Evolutionary conservation across 2,113 vertebrate species (phyloP).

Genomic region (Neolamprologus devosi): DNA sequence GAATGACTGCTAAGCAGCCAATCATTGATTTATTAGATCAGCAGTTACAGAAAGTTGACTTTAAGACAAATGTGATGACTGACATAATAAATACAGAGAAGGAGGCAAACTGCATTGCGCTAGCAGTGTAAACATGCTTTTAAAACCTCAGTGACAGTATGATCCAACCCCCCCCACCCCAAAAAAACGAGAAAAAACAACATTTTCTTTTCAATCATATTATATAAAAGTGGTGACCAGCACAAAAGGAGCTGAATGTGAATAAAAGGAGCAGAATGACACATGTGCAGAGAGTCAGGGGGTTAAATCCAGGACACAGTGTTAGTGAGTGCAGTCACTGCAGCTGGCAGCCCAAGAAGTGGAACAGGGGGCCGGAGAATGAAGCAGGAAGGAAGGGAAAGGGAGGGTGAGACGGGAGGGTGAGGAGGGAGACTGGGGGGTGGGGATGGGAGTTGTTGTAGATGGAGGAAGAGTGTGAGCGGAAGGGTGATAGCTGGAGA

Average conservation of each 20-base stretch:
- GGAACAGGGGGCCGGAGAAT: not conserved
- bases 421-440: not conserved
- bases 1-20: not conserved
- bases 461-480: slow-evolving; percentile 46
- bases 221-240: not conserved
- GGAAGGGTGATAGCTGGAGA: slow-evolving; percentile 61
- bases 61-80: not conserved
- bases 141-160: not conserved
- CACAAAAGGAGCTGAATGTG: not conserved
- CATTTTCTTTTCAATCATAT: not conserved
- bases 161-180: not conserved
- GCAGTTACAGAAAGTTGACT: not conserved
- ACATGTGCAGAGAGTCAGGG: not conserved
- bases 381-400: slow-evolving; percentile 23
- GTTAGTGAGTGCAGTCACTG: slow-evolving; percentile 10
- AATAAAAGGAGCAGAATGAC: not conserved
- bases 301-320: not conserved
- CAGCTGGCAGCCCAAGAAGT: not conserved
- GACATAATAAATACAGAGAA: slow-evolving; percentile 10
- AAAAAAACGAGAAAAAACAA: not conserved
- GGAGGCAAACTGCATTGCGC: slow-evolving; percentile 8
- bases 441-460: not conserved
- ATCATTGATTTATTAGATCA: not conserved
- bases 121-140: not conserved
- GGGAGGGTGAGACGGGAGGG: not conserved